Conservation (phyloP, 2,113 vertebrate species). For the Calonectris borealis region DNA sequence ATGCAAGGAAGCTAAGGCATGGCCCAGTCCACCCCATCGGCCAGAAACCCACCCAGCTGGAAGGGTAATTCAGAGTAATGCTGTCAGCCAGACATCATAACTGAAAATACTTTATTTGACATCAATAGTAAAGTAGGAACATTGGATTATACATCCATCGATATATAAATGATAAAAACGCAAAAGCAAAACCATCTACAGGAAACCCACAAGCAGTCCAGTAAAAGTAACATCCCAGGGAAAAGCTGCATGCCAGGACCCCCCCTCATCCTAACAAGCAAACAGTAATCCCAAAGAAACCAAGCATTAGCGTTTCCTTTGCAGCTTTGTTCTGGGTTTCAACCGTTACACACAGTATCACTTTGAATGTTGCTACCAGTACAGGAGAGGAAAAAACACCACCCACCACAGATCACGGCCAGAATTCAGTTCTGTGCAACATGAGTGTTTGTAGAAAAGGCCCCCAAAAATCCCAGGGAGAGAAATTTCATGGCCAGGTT, state of each 20-base stretch:
- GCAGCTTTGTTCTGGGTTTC: background rate
- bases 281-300: background rate
- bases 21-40: background rate
- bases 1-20: background rate
- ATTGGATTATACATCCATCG: background rate
- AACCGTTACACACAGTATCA: background rate
- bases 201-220: background rate
- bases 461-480: background rate
- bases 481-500: background rate
- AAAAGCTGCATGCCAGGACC: background rate
- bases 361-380: background rate
- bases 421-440: background rate
- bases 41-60: background rate
- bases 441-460: background rate
- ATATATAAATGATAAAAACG: slow-evolving; percentile 40
- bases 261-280: background rate
- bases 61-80: background rate
- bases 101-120: slow-evolving; percentile 71
- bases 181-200: slow-evolving; percentile 7
- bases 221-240: background rate
- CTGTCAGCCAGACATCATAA: slow-evolving; percentile 24
- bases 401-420: background rate
- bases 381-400: background rate
- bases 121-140: slow-evolving; percentile 49
- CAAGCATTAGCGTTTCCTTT: background rate